Conservation (phyloP, 2,888 invertebrate genomes). For the Tinea semifulvella region DNA sequence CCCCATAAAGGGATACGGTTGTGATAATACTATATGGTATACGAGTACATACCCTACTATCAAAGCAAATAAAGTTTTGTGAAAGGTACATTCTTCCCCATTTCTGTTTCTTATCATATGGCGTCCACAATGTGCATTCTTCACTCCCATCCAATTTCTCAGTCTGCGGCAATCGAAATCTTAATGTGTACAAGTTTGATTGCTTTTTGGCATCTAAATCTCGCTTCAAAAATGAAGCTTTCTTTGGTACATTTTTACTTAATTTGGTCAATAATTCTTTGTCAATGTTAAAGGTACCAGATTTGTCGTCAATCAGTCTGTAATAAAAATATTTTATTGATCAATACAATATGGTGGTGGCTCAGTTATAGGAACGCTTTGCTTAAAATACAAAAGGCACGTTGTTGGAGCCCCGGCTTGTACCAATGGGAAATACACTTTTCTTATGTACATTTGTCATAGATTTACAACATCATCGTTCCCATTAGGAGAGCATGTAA, state of each 20-base stretch:
- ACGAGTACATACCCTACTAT: constrained; percentile 88
- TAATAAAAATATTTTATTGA: constrained; percentile 31
- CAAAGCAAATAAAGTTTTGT: constrained; percentile 94
- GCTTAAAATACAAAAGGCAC: too few species aligned
- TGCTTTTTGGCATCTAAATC: constrained; percentile 95
- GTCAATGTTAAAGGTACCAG: constrained; percentile 86
- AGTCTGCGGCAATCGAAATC: constrained; percentile 83
- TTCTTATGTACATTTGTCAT: too few species aligned
- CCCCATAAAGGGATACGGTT: too few species aligned
- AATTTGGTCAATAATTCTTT: constrained; percentile 84
- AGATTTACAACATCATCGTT: too few species aligned
- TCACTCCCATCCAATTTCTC: constrained; percentile 96
- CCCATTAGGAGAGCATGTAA: too few species aligned
- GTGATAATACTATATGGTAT: too few species aligned
- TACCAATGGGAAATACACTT: too few species aligned
- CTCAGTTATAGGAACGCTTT: too few species aligned
- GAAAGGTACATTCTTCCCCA: constrained; percentile 92
- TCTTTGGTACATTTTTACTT: constrained; percentile 88
- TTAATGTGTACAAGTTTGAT: constrained; percentile 88
- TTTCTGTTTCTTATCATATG: constrained; percentile 90
- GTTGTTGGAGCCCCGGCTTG: too few species aligned
- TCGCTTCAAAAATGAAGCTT: constrained; percentile 90
- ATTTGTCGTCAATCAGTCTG: constrained; percentile 92
- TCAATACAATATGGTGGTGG: too few species aligned
- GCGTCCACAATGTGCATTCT: constrained; percentile 92